A percentile compares a stretch with the other conserved stretches of the same genome.
phyloP scores from a whole-genome alignment of 1,140 invertebrate species.

The Drosophila lacteicornis region DNA sequence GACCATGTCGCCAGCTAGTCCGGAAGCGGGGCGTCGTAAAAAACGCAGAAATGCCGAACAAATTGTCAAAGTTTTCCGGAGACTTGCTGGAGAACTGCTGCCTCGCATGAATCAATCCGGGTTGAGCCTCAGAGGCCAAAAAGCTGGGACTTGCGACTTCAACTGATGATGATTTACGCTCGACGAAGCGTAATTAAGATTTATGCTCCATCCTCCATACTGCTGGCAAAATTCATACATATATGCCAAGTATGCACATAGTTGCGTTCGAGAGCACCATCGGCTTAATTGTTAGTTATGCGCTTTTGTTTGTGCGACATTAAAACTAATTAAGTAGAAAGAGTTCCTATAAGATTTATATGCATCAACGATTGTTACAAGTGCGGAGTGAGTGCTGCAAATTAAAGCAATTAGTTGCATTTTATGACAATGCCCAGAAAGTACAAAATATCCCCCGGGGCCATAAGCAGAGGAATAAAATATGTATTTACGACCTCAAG shows the following conservation, averaged over 20 bases:
- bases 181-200: constrained; percentile 80
- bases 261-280: constrained; percentile 39
- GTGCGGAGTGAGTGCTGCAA: constrained; percentile 48
- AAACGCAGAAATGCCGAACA: constrained; percentile 45
- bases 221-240: constrained; percentile 38
- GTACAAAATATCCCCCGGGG: constrained; percentile 29
- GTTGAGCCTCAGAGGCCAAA: constrained; percentile 33
- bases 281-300: constrained; percentile 78
- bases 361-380: constrained; percentile 57
- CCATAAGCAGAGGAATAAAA: constrained; percentile 31
- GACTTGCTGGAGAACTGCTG: constrained; percentile 40
- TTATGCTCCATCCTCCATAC: constrained; percentile 64
- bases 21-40: constrained; percentile 58
- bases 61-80: constrained; percentile 65
- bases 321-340: constrained; percentile 83
- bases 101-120: constrained; percentile 66
- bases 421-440: constrained; percentile 56
- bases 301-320: constrained; percentile 68
- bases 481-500: constrained; percentile 20
- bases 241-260: constrained; percentile 37
- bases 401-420: constrained; percentile 76
- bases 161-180: constrained; percentile 80
- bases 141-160: constrained; percentile 9
- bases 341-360: constrained; percentile 74
- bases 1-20: constrained; percentile 47